phyloP scores from a whole-genome alignment of 2,113 vertebrate genomes.

The Ochotona curzoniae region DNA sequence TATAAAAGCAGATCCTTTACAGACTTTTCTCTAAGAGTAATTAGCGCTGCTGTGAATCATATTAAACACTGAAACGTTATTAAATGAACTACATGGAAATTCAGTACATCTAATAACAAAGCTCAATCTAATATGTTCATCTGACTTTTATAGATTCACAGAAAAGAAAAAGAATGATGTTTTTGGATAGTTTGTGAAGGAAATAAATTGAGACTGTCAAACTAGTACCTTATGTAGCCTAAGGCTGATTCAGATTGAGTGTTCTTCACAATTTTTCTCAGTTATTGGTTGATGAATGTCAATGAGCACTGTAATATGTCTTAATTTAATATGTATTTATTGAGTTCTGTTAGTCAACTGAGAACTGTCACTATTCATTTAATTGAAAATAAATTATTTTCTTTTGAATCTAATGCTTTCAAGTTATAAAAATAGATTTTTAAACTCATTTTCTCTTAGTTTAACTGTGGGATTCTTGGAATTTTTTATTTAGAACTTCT shows the following conservation, averaged over 20 bases:
- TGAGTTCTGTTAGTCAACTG: not conserved
- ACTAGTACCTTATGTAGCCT: not conserved
- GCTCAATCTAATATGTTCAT: not conserved
- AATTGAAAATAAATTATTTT: not conserved
- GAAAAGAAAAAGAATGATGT: conserved; percentile 4
- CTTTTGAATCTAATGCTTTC: too few species aligned
- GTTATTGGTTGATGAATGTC: not conserved
- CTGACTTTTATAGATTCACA: conserved; percentile 14
- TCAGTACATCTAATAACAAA: not conserved
- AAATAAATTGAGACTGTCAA: conserved; percentile 7
- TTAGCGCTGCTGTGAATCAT: not conserved
- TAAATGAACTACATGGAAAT: not conserved
- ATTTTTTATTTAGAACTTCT: not conserved
- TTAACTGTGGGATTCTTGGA: conserved; percentile 29
- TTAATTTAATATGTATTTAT: conserved; percentile 5
- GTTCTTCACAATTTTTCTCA: not conserved
- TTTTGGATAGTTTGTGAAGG: conserved; percentile 17
- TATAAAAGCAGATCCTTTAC: conserved; percentile 17
- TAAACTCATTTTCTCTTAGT: not conserved
- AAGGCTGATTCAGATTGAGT: not conserved
- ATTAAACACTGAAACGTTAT: conserved; percentile 37
- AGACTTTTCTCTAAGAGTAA: conserved; percentile 40
- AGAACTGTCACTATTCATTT: conserved; percentile 31
- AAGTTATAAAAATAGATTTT: not conserved
- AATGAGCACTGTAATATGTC: not conserved